These are phyloP conservation scores for Ophonus ardosiacus DNA, from an alignment of 2,888 invertebrate species.

Conservation along the genomic window DNA sequence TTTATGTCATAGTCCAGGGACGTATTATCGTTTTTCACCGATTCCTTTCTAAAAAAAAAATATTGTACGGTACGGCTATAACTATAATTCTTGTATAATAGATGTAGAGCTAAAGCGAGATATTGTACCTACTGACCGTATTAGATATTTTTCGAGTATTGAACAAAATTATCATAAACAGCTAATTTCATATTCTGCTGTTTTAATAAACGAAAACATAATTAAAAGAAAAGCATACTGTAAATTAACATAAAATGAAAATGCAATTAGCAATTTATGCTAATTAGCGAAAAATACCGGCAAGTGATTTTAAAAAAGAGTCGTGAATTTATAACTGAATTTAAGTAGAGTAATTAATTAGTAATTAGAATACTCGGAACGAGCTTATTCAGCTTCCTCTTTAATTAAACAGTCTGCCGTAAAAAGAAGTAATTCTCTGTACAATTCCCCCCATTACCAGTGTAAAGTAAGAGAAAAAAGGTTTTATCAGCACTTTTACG, in stretches of 20 bases:
- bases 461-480: constrained; percentile 20
- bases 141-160: too few relatives aligned
- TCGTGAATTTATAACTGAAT: background rate
- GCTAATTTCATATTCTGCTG: too few relatives aligned
- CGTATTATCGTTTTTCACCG: too few relatives aligned
- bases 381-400: background rate
- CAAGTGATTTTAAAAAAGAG: constrained; percentile 13
- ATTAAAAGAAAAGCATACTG: background rate
- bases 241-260: background rate
- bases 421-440: constrained; percentile 34
- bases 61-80: too few relatives aligned
- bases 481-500: constrained; percentile 43
- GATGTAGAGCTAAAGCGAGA: too few relatives aligned
- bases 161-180: too few relatives aligned
- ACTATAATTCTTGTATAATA: too few relatives aligned
- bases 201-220: background rate
- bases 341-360: constrained; percentile 13
- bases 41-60: too few relatives aligned
- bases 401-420: constrained; percentile 21
- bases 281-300: background rate
- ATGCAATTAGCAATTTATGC: background rate
- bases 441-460: constrained; percentile 8
- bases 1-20: too few relatives aligned
- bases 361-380: constrained; percentile 25
- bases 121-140: too few relatives aligned